phyloP scores from a whole-genome alignment of 2,113 vertebrate genomes.

The Dicaeum eximium region DNA sequence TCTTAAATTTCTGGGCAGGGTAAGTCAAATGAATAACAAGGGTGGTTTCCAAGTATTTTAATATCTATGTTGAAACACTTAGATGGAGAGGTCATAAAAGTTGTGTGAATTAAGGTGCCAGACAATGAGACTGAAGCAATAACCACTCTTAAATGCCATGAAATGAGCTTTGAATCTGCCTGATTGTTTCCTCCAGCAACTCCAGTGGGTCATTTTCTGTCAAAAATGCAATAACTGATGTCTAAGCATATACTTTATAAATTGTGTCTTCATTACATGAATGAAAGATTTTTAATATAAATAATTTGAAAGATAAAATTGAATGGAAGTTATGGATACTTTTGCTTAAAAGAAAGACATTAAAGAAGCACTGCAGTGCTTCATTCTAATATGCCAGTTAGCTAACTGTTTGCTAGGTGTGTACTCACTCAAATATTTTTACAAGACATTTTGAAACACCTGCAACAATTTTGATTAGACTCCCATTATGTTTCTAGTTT shows the following conservation, averaged over 20 bases:
- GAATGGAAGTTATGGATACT: background rate
- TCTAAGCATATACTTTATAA: background rate
- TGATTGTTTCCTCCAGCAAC: constrained; percentile 26
- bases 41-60: constrained; percentile 10
- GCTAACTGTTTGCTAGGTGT: background rate
- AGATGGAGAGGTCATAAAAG: constrained; percentile 9
- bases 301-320: background rate
- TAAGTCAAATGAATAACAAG: constrained; percentile 9
- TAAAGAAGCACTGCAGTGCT: background rate
- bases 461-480: background rate
- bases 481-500: background rate
- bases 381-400: background rate
- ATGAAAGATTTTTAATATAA: background rate
- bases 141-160: background rate
- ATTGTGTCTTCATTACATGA: background rate
- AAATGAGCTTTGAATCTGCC: constrained; percentile 27
- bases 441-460: background rate
- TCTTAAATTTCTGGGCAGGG: background rate
- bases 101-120: constrained; percentile 12
- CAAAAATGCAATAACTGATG: background rate
- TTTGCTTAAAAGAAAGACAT: background rate
- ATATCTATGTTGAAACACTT: constrained; percentile 16
- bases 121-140: constrained; percentile 17
- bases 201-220: background rate
- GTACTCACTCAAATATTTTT: background rate